Evolutionary conservation across 2,797 vertebrate species (phyloP), one percentile per base, ranked within the genome.

Genomic region (Chromobotia macracanthus): DNA sequence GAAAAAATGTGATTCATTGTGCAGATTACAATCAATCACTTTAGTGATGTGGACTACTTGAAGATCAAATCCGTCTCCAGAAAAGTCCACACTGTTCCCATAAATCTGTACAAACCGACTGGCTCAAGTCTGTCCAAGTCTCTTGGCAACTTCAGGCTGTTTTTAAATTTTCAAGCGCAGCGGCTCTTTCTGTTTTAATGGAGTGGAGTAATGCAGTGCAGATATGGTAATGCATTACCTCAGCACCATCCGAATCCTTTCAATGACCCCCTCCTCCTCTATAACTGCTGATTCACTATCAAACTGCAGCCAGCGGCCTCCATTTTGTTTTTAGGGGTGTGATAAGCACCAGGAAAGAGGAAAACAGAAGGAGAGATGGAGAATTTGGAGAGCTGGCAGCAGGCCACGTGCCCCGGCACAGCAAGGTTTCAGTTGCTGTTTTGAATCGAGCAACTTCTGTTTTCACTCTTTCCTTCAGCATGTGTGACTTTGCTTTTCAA

Each of bases 211-310:
- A 51, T 76, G 63, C 74, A 76, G 74, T 64, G 65, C 63, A 56
- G 35, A 77, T 69, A 77, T 60, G 64, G 38, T 77, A 68, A 68
- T 60, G 55, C 66, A 70, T 77, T 77, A 77, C 25, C 66, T 77
- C 66, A 61, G 41, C 75, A 13, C 28, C 53, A 60, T 60, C 41
- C 75, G 60, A 69, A 58, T 77, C 65, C 38, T 50, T 77, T 68
- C 58, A 77, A 60, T 60, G 35, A 56, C 51, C 35, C 63, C 73
- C 21, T 25, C 23, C n/a, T 56, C 12, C 51, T 76, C 56, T 66
- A 76, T 28, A 76, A 56, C 74, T 76, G 74, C 64, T 77, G 75
- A 77, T 69, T 60, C 75, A 69, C 53, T 16, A 68, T 53, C 48
- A 25, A 64, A 56, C 53, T 68, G 53, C 12, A 60, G n/a, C 2